Evolutionary conservation across 2,113 vertebrate genomes (phyloP).

Genomic region (Callithrix jacchus): DNA sequence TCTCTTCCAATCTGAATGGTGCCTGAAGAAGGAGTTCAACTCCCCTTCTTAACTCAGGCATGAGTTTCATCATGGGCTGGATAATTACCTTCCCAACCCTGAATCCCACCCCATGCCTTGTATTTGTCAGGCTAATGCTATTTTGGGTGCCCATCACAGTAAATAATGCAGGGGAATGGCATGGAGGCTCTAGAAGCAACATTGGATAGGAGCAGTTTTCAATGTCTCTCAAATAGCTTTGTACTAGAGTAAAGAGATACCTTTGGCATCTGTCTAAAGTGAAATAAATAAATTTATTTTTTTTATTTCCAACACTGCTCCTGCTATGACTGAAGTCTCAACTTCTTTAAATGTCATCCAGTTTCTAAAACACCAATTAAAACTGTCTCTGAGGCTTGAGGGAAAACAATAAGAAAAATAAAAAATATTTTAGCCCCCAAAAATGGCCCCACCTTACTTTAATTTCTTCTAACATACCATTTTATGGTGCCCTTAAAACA

Average conservation of each 20-base stretch:
- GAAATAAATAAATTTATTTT: constrained; percentile 57
- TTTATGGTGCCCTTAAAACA: constrained; percentile 9
- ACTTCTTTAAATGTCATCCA: constrained; percentile 49
- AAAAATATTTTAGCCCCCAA: neutral
- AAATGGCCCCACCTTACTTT: neutral
- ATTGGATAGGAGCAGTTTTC: constrained; percentile 48
- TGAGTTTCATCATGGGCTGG: neutral
- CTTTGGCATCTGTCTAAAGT: constrained; percentile 59
- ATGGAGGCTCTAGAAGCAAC: constrained; percentile 29
- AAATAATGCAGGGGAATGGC: constrained; percentile 60
- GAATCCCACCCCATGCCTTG: constrained; percentile 7
- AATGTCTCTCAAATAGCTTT: constrained; percentile 50
- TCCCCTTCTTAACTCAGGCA: constrained; percentile 1
- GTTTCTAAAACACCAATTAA: constrained; percentile 54
- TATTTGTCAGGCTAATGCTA: constrained; percentile 59
- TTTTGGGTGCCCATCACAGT: constrained; percentile 55
- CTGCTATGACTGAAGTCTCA: constrained; percentile 48
- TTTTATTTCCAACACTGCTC: neutral
- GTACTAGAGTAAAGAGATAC: constrained; percentile 48
- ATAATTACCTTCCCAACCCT: constrained; percentile 12
- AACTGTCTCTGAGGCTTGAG: constrained; percentile 38
- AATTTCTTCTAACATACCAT: constrained; percentile 45
- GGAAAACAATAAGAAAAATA: constrained; percentile 35
- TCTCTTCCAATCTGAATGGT: constrained; percentile 27
- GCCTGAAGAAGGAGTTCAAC: neutral